Evolutionary conservation across 53 echinoderm and acorn worm species (phyloP).

Genomic region (Paracentrotus lividus): DNA sequence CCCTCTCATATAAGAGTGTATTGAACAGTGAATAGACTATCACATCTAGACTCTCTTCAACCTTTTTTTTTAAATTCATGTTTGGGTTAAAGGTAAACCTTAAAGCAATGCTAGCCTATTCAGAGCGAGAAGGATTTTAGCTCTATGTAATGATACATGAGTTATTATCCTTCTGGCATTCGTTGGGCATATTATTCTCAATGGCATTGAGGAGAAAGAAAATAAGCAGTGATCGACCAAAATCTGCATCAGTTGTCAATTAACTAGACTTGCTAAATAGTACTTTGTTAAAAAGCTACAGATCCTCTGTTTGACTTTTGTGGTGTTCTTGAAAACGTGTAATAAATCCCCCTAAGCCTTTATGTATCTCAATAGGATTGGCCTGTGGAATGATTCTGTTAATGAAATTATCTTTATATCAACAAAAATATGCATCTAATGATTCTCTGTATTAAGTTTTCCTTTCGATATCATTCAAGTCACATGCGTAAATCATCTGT

Average conservation of each 20-base stretch:
- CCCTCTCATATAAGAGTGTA: background rate
- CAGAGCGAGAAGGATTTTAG: no score
- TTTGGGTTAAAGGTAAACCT: no score
- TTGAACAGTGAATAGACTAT: background rate
- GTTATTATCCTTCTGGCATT: no score
- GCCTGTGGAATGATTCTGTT: constrained; percentile 21
- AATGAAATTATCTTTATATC: constrained; percentile 8
- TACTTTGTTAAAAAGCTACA: background rate
- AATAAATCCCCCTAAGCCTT: background rate
- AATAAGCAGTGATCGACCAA: background rate
- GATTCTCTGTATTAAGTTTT: background rate
- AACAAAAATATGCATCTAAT: constrained; percentile 34
- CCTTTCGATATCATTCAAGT: background rate
- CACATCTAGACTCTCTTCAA: background rate
- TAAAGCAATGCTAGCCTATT: no score
- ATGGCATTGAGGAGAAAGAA: no score
- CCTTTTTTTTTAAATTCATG: background rate
- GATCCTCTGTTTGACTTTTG: background rate
- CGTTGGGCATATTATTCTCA: no score
- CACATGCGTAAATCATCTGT: background rate
- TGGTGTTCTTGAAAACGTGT: background rate
- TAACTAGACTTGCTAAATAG: no score
- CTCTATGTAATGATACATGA: no score
- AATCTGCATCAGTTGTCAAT: background rate
- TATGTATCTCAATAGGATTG: background rate